phyloP scores from a whole-genome alignment of 1,140 invertebrate genomes.

The Magallana angulata region DNA sequence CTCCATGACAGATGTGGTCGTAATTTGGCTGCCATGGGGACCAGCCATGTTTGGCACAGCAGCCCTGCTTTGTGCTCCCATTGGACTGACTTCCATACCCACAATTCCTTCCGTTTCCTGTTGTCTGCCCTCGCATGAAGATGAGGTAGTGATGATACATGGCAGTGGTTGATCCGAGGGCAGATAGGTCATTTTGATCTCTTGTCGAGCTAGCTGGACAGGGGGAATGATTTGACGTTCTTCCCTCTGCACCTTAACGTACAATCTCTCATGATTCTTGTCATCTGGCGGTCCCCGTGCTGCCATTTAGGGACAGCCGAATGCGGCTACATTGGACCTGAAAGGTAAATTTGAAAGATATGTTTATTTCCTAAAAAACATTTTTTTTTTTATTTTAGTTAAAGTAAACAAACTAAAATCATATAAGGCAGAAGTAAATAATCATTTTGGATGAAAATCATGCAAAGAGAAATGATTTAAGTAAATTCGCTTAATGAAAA shows the following conservation, averaged over 20 bases:
- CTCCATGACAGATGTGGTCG: constrained; percentile 18
- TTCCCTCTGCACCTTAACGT: constrained; percentile 64
- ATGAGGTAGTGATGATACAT: constrained; percentile 53
- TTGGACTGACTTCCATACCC: constrained; percentile 57
- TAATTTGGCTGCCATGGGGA: constrained; percentile 10
- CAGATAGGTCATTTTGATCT: constrained; percentile 69
- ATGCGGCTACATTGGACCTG: constrained; percentile 56
- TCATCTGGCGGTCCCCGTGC: constrained; percentile 62
- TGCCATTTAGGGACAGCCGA: constrained; percentile 66
- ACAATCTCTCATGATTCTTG: constrained; percentile 63
- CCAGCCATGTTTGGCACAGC: constrained; percentile 26
- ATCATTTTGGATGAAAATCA: background rate
- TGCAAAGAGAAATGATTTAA: background rate
- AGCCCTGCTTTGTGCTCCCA: constrained; percentile 40
- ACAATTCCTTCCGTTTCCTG: constrained; percentile 64
- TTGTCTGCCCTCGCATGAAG: constrained; percentile 41
- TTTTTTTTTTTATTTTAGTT: too few species aligned
- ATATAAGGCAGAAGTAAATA: too few species aligned
- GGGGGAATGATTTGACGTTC: constrained; percentile 65
- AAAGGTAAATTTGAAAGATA: constrained; percentile 14
- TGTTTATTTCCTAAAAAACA: too few species aligned
- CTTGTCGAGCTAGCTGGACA: constrained; percentile 68
- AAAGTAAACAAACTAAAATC: too few species aligned
- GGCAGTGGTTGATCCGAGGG: constrained; percentile 54
- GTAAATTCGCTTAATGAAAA: background rate